phyloP scores from a whole-genome alignment of 2,113 vertebrate species.

The Pipa parva region DNA sequence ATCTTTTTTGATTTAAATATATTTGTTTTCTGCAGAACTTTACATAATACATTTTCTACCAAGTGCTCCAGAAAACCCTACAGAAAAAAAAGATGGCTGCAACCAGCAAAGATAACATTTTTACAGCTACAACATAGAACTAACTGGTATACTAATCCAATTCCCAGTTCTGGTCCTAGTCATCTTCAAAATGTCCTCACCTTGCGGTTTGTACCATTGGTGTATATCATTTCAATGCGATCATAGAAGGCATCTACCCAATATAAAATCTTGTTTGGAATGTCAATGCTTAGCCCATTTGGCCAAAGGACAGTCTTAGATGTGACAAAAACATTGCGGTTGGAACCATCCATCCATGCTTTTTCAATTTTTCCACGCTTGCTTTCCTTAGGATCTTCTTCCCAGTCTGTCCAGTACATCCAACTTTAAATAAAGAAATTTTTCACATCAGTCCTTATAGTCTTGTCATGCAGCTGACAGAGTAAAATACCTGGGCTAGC shows the following conservation, averaged over 20 bases:
- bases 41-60: no score
- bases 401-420: slow-evolving; percentile 99
- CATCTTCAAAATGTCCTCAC: slow-evolving; percentile 49
- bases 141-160: no score
- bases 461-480: no score
- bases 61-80: no score
- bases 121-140: no score
- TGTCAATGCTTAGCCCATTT: slow-evolving; percentile 91
- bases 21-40: no score
- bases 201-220: slow-evolving; percentile 85
- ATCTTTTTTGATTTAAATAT: no score
- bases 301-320: slow-evolving; percentile 95
- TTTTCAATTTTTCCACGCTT: slow-evolving; percentile 91
- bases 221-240: slow-evolving; percentile 88
- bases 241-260: slow-evolving; percentile 98
- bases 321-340: slow-evolving; percentile 85
- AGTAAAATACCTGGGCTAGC: no score
- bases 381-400: slow-evolving; percentile 92
- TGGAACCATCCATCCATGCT: slow-evolving; percentile 95
- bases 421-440: slow-evolving; percentile 69
- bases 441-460: no score
- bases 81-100: no score
- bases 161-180: no score
- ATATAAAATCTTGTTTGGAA: slow-evolving; percentile 83
- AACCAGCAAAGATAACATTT: no score